Base-by-base conservation (phyloP, 2,888 invertebrate genomes). In the Sicus ferrugineus region DNA sequence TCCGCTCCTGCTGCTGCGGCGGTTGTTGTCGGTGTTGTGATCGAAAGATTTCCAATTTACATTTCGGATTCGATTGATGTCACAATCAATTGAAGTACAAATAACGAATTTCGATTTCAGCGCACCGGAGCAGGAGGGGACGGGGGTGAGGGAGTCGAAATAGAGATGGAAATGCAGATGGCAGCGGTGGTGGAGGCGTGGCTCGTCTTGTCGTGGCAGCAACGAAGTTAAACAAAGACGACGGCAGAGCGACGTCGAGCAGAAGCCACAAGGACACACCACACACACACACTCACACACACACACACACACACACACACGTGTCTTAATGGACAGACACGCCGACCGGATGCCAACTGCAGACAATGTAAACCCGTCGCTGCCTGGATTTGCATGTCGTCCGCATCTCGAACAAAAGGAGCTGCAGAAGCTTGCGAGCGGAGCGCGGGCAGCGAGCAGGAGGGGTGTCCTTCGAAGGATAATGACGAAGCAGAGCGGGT, bases 41-140 rank as follows among this genome's bases (percentile, higher is more conserved):
- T n/a, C 2, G 38, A 16, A 48, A 48, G 48, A 59, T 59, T n/a
- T 68, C 62, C 61, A 54, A 52, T 68, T 68, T 68, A 46, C 34
- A 68, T 62, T 68, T 62, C 38, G 62, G 62, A 68, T 68, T 68
- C 68, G 62, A 68, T 68, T 62, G 68, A 68, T 68, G 68, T 68
- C 68, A 68, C 68, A 68, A 68, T 62, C 68, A 68, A 68, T 68
- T 68, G 68, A 68, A 68, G 62, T 42, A 68, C 68, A 68, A 62
- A 68, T 68, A 68, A 68, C 68, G 68, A 68, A 68, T 62, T 62
- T 54, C 62, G 62, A 62, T 68, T 34, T 19, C 38, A 68, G 52
- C 19, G 19, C 34, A 31, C 31, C 34, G 38, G 2, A 7, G 6
- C 26, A 4, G 16, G 26, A 28, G 3, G 28, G 23, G 21, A n/a